A percentile compares a stretch with the other conserved stretches of the same genome.
Evolutionary conservation across 1,140 invertebrate genomes (phyloP).

Genomic region (Tyrophagus putrescentiae): DNA sequence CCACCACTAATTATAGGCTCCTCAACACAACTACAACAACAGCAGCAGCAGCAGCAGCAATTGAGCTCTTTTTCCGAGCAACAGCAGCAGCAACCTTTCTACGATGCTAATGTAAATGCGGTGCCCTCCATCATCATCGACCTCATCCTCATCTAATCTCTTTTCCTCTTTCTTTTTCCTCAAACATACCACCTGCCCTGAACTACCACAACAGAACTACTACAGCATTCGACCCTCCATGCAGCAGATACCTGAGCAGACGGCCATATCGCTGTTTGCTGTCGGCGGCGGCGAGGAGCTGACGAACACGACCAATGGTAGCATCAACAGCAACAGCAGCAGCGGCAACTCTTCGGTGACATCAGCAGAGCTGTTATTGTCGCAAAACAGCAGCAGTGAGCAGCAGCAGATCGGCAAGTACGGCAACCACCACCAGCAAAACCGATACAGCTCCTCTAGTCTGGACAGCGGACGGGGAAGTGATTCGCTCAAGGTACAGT

Average conservation of each 20-base stretch:
- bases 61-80: not conserved
- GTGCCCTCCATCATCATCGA: too few relatives aligned
- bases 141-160: not conserved
- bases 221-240: not conserved
- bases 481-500: constrained; percentile 17
- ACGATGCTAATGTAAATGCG: constrained; percentile 8
- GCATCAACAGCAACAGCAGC: too few relatives aligned
- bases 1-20: too few relatives aligned
- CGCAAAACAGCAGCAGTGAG: not conserved
- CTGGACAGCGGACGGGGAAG: constrained; percentile 66
- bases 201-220: too few relatives aligned
- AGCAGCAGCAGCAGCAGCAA: not conserved
- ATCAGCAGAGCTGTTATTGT: not conserved
- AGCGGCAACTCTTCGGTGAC: too few relatives aligned
- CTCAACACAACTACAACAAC: not conserved
- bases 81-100: not conserved
- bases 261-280: not conserved
- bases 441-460: constrained; percentile 60
- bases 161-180: not conserved
- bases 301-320: too few relatives aligned
- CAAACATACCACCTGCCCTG: too few relatives aligned
- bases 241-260: constrained; percentile 2
- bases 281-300: not conserved
- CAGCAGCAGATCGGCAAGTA: not conserved
- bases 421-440: not conserved